These are phyloP conservation scores for Achlya flavicornis DNA, from an alignment of 2,888 invertebrate genomes.

Conservation along the genomic window DNA sequence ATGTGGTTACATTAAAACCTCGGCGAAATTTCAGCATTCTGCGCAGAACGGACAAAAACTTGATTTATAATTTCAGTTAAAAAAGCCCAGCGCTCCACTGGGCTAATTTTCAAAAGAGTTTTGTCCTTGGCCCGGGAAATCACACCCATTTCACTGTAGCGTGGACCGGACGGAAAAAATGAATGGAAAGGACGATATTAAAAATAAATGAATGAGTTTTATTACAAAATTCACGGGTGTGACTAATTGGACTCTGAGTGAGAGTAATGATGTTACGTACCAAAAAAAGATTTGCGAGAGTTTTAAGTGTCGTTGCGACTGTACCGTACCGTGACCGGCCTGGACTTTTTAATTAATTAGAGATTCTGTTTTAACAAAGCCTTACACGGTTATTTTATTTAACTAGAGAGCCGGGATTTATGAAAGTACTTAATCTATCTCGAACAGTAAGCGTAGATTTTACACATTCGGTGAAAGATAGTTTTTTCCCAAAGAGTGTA, in stretches of 20 bases:
- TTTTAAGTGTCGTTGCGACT: constrained; percentile 7
- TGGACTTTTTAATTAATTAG: constrained; percentile 9
- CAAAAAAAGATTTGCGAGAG: constrained; percentile 20
- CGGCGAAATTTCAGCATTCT: constrained; percentile 23
- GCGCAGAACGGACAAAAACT: constrained; percentile 50
- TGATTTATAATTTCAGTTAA: constrained; percentile 61
- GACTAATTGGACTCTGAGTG: constrained; percentile 54
- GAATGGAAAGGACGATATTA: constrained; percentile 45
- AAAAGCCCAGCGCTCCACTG: constrained; percentile 49
- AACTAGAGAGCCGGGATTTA: constrained; percentile 15
- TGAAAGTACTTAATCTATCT: neutral
- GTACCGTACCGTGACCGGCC: neutral
- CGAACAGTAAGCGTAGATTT: too few relatives aligned
- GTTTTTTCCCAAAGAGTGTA: too few relatives aligned
- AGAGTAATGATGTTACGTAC: constrained; percentile 44
- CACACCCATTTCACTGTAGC: constrained; percentile 52
- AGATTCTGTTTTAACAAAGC: constrained; percentile 7
- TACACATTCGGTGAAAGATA: too few relatives aligned
- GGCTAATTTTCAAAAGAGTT: constrained; percentile 66
- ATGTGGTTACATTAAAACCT: constrained; percentile 1
- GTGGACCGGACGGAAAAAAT: constrained; percentile 47
- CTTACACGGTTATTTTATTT: constrained; percentile 14
- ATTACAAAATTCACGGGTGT: constrained; percentile 47
- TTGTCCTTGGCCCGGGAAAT: constrained; percentile 47
- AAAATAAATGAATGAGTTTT: constrained; percentile 55